Evolutionary conservation across 2,888 invertebrate species (phyloP), one percentile per base, ranked within the genome.

Genomic region (Cosmia pyralina): DNA sequence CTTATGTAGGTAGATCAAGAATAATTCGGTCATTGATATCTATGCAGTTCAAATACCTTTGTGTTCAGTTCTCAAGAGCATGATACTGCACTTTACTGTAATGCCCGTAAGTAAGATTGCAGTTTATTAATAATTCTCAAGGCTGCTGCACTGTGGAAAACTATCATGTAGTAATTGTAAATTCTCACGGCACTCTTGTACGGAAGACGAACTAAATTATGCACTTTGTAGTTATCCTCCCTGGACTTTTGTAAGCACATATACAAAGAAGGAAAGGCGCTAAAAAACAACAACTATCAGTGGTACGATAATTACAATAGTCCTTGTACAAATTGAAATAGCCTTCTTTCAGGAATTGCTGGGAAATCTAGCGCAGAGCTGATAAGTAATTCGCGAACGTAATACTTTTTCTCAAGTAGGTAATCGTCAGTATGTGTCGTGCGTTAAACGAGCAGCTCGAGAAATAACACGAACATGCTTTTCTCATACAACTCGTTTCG

Each of bases 41-140:
- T 69, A 68, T 44, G 50, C 44, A 68, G 75, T 77, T 68, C 65
- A 75, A 69, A 69, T 41, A 59, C 67, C 59, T 81, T 72, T 79
- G 69, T 73, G 41, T 65, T 70, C 52, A 5, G 46, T 55, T 73
- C 53, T 69, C 63, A 69, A 67, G 60, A 68, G 46, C 77, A 75
- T 79, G 81, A 85, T 63, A 68, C 19, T 79, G 72, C 81, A 81
- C 28, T 78, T 75, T 79, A 68, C 52, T 34, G 69, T 60, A 55
- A 75, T 58, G 72, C 48, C 38, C 66, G 48, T 41, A 59, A 58
- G 62, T 41, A 59, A 58, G 62, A 53, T 64, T 74, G 59, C 63
- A 62, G 76, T 68, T 70, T 85, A 85, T 85, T 77, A 72, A 77
- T 85, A 87, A 64, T 65, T 63, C n/a, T 63, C 59, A 69, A 76